Conservation (phyloP, 2,113 vertebrate species). For the Ramphastos sulfuratus region DNA sequence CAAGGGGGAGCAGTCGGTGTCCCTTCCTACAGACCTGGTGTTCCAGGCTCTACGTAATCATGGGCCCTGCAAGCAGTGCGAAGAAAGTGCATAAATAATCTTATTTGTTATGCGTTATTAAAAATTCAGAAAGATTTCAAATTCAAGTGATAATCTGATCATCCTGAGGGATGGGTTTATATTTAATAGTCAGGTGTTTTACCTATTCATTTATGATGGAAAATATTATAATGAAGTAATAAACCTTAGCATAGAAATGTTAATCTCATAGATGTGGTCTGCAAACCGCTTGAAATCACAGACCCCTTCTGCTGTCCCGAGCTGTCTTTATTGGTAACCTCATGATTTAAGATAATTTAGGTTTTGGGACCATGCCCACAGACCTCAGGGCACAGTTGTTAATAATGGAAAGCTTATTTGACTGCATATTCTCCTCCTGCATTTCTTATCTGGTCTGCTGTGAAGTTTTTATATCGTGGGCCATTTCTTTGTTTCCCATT, state of each 20-base stretch:
- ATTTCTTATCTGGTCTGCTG: constrained; percentile 47
- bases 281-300: constrained; percentile 60
- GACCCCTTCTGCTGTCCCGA: constrained; percentile 49
- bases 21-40: background rate
- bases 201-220: constrained; percentile 76
- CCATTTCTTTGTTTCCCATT: constrained; percentile 43
- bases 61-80: constrained; percentile 32
- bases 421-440: constrained; percentile 43
- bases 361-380: constrained; percentile 4
- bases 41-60: background rate
- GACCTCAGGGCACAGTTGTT: constrained; percentile 56
- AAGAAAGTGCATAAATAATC: constrained; percentile 72
- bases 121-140: constrained; percentile 77
- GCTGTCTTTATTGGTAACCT: constrained; percentile 42
- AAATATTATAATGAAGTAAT: constrained; percentile 75
- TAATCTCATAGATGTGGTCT: constrained; percentile 65
- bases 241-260: constrained; percentile 65
- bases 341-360: constrained; percentile 42
- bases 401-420: constrained; percentile 66
- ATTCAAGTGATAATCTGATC: constrained; percentile 77
- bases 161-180: constrained; percentile 73
- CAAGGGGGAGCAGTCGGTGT: accelerated
- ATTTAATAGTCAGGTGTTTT: constrained; percentile 77
- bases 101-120: constrained; percentile 73
- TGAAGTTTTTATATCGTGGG: constrained; percentile 24